Evolutionary conservation across 2,888 invertebrate genomes (phyloP).

Genomic region (Drosophila lacicola): DNA sequence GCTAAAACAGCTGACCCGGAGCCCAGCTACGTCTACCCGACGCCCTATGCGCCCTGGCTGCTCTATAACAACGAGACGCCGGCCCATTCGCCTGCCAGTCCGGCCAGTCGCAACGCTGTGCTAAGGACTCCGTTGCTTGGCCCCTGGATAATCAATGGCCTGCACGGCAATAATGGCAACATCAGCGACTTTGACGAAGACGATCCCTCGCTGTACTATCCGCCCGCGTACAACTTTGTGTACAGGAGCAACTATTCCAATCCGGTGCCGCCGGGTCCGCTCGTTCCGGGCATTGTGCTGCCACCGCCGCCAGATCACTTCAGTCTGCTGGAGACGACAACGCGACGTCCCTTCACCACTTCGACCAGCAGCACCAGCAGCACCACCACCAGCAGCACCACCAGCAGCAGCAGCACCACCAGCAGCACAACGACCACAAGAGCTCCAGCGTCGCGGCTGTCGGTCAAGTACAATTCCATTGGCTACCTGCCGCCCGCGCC

Average conservation of each 20-base stretch:
- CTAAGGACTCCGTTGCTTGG: slow-evolving; percentile 74
- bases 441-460: slow-evolving; percentile 62
- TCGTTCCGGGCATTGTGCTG: slow-evolving; percentile 94
- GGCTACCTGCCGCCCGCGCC: slow-evolving; percentile 80
- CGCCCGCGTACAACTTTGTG: slow-evolving; percentile 95
- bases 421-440: slow-evolving; percentile 45
- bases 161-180: slow-evolving; percentile 85
- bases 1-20: slow-evolving; percentile 64
- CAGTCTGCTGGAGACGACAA: slow-evolving; percentile 88
- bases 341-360: slow-evolving; percentile 35
- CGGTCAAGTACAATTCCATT: slow-evolving; percentile 68
- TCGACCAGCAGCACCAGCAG: slow-evolving; percentile 76
- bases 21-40: slow-evolving; percentile 87
- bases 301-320: slow-evolving; percentile 96
- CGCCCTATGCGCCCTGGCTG: slow-evolving; percentile 88
- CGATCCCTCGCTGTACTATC: slow-evolving; percentile 96
- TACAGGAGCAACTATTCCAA: slow-evolving; percentile 92
- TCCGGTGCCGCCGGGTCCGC: slow-evolving; percentile 92
- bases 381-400: slow-evolving; percentile 61
- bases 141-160: slow-evolving; percentile 76
- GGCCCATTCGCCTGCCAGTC: slow-evolving; percentile 18
- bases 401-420: slow-evolving; percentile 82
- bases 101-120: slow-evolving; percentile 67
- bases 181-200: slow-evolving; percentile 94
- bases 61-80: slow-evolving; percentile 63